phyloP scores from a whole-genome alignment of 2,888 invertebrate genomes.

The Andrena trimmerana region DNA sequence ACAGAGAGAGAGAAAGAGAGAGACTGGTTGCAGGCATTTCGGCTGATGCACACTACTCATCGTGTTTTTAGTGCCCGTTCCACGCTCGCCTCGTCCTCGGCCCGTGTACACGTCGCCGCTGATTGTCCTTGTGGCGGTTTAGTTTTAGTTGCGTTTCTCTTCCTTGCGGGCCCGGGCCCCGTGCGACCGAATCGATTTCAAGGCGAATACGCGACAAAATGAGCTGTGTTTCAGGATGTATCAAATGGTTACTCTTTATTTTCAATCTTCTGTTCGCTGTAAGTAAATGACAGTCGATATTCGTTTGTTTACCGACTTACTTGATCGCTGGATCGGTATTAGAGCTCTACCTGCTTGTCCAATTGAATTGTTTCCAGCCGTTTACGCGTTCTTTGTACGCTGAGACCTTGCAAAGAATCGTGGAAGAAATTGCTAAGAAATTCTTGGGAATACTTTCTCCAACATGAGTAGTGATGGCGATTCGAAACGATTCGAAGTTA shows the following conservation, averaged over 20 bases:
- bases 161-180: background rate
- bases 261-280: slow-evolving; percentile 92
- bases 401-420: background rate
- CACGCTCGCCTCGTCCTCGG: slow-evolving; percentile 15
- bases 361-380: too few relatives aligned
- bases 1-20: background rate
- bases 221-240: slow-evolving; percentile 90
- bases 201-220: slow-evolving; percentile 78
- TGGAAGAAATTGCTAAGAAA: background rate
- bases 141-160: background rate
- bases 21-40: slow-evolving; percentile 11
- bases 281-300: slow-evolving; percentile 84
- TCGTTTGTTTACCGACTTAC: too few relatives aligned
- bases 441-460: background rate
- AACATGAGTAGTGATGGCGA: background rate
- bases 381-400: background rate
- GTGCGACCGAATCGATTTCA: background rate
- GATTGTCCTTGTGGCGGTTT: slow-evolving; percentile 17
- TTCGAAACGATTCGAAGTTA: background rate
- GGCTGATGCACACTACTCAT: background rate
- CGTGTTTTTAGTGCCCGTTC: slow-evolving; percentile 15
- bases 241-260: slow-evolving; percentile 92
- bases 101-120: background rate
- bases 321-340: background rate
- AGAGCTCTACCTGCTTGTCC: too few relatives aligned